These are phyloP conservation scores for Caenorhabditis virilis DNA, from an alignment of 2,888 invertebrate genomes.

Conservation along the genomic window DNA sequence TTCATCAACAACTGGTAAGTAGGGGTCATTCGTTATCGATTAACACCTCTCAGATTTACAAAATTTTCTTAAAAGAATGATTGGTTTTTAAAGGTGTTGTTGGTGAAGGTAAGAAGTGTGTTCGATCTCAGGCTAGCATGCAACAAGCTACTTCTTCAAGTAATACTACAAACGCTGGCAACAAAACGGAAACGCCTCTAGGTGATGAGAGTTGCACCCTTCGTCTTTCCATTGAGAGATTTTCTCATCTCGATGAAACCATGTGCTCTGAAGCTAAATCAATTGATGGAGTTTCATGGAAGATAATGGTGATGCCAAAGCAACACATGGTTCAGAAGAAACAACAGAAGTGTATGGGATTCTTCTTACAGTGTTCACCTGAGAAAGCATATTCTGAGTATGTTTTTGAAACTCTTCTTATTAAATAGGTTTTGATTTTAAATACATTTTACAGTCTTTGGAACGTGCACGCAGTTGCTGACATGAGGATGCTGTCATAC, in stretches of 20 bases:
- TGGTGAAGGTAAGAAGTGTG: conserved; percentile 25
- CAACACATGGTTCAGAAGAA: conserved; percentile 69
- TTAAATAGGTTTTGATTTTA: not conserved
- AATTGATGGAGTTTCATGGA: conserved; percentile 94
- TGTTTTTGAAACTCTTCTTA: conserved; percentile 31
- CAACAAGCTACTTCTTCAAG: conserved; percentile 11
- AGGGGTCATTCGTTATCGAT: too few relatives aligned
- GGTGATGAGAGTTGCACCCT: conserved; percentile 77
- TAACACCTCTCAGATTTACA: not conserved
- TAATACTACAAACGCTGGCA: conserved; percentile 1
- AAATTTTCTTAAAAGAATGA: not conserved
- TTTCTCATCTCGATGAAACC: conserved; percentile 83
- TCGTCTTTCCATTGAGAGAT: conserved; percentile 84
- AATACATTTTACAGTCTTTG: conserved; percentile 76
- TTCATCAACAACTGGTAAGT: conserved; percentile 19
- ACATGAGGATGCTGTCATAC: conserved; percentile 85
- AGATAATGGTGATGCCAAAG: conserved; percentile 69
- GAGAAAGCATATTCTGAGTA: conserved; percentile 86
- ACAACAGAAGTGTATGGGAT: conserved; percentile 71
- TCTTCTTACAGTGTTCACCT: conserved; percentile 89
- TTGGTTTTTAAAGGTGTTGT: conserved; percentile 2
- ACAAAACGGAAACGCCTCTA: conserved; percentile 22
- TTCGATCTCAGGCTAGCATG: not conserved
- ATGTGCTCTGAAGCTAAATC: conserved; percentile 87
- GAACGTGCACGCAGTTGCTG: conserved; percentile 96